phyloP scores from a whole-genome alignment of 2,888 invertebrate genomes.

The Sphinx pinastri region DNA sequence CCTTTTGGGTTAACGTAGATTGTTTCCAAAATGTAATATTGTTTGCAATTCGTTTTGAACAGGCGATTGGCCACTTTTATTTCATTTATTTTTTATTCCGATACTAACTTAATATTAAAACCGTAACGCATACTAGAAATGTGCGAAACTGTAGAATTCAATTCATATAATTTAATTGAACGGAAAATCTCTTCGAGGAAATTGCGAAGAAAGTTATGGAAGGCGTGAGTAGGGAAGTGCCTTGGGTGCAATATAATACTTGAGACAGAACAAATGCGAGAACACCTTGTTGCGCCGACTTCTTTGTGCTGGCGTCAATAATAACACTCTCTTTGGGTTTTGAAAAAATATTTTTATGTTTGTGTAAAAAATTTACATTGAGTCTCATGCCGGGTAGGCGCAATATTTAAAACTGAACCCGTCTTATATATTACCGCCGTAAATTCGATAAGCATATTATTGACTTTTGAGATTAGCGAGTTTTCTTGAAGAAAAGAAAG shows the following conservation, averaged over 20 bases:
- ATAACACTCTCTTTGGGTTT: conserved; percentile 47
- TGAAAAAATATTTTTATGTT: conserved; percentile 3
- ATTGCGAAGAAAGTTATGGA: conserved; percentile 69
- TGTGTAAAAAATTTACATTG: background rate
- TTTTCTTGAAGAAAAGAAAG: conserved; percentile 35
- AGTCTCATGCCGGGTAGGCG: background rate
- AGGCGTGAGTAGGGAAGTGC: conserved; percentile 64
- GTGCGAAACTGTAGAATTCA: conserved; percentile 55
- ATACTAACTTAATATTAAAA: conserved; percentile 70
- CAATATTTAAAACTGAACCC: conserved; percentile 1
- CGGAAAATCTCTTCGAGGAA: conserved; percentile 67
- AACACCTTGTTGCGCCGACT: conserved; percentile 65
- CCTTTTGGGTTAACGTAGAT: conserved; percentile 83
- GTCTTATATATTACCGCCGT: background rate
- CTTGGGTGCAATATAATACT: conserved; percentile 70
- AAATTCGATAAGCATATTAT: conserved; percentile 38
- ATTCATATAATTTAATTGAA: conserved; percentile 73
- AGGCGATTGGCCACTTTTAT: conserved; percentile 78
- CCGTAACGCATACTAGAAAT: conserved; percentile 57
- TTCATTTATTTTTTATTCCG: conserved; percentile 67
- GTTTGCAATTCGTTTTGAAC: conserved; percentile 82
- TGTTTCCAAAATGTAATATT: conserved; percentile 82
- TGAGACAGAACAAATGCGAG: conserved; percentile 66
- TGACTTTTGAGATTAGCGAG: conserved; percentile 42
- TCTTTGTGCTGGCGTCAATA: conserved; percentile 62